Conservation (phyloP, 2,797 vertebrate species). For the Pempheris klunzingeri region DNA sequence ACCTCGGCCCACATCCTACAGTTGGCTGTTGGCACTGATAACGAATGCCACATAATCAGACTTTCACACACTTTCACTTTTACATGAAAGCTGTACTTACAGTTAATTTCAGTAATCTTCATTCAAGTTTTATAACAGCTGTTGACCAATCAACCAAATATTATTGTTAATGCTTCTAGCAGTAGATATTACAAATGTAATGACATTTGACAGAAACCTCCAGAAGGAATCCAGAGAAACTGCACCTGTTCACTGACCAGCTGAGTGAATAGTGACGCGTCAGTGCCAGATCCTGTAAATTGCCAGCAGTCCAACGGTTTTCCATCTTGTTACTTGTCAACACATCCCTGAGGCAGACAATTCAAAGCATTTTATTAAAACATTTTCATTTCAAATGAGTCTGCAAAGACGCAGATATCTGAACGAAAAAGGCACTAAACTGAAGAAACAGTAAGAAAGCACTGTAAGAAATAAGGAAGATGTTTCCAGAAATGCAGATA, state of each 20-base stretch:
- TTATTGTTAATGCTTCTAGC: background rate
- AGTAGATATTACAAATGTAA: too few relatives aligned
- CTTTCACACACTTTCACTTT: too few relatives aligned
- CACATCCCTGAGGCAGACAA: background rate
- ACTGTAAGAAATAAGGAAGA: background rate
- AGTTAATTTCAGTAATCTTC: background rate
- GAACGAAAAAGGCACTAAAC: background rate
- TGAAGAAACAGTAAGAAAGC: background rate
- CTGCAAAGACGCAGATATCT: background rate
- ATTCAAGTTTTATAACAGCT: background rate
- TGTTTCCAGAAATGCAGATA: background rate
- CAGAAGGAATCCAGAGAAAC: too few relatives aligned
- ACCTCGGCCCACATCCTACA: background rate
- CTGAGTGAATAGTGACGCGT: background rate
- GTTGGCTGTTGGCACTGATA: too few relatives aligned
- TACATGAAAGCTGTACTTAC: background rate
- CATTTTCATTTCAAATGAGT: background rate
- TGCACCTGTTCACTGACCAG: background rate
- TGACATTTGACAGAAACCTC: too few relatives aligned
- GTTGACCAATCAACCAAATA: background rate
- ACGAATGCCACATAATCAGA: background rate
- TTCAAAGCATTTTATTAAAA: background rate
- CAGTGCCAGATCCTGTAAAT: rapidly evolving
- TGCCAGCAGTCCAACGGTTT: background rate
- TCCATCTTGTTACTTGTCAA: background rate